Evolutionary conservation across 2,797 vertebrate genomes (phyloP).

Genomic region (Thunnus albacares): DNA sequence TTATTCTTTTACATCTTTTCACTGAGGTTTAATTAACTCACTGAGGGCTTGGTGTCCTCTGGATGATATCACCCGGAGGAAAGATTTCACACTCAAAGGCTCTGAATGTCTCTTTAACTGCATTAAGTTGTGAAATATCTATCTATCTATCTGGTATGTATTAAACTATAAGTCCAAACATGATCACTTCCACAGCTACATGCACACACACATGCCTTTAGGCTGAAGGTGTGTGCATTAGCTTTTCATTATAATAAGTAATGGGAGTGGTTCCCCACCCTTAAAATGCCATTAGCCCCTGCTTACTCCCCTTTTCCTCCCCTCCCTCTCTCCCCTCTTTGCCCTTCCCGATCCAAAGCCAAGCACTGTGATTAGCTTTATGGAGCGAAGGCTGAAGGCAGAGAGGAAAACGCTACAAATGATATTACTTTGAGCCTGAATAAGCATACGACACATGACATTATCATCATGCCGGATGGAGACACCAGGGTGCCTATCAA

Average conservation of each 20-base stretch:
- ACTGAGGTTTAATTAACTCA: constrained; percentile 74
- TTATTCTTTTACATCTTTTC: constrained; percentile 67
- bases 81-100: constrained; percentile 51
- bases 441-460: constrained; percentile 76
- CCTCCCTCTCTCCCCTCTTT: constrained; percentile 62
- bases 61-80: constrained; percentile 65
- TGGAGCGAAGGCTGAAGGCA: constrained; percentile 72
- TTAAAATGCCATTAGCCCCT: constrained; percentile 82
- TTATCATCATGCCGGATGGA: constrained; percentile 66
- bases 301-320: constrained; percentile 41
- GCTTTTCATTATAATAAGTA: constrained; percentile 84
- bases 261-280: constrained; percentile 78
- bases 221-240: constrained; percentile 73
- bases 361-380: constrained; percentile 81
- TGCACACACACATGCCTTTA: constrained; percentile 15
- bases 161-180: constrained; percentile 4
- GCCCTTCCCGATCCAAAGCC: constrained; percentile 74
- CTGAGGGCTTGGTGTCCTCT: constrained; percentile 69
- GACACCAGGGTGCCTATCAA: constrained; percentile 50
- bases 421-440: constrained; percentile 80
- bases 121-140: neutral
- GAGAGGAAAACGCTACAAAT: constrained; percentile 74
- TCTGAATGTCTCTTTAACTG: constrained; percentile 37
- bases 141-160: neutral
- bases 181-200: neutral